Conservation (phyloP, 1,140 invertebrate genomes). For the Bombyx mori region ASM3026992v2 NC_085116.1:10826001-10826500, state of each 20-base stretch:
- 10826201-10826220: constrained; percentile 51
- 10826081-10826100: constrained; percentile 43
- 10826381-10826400: constrained; percentile 70
- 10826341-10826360: constrained; percentile 33
- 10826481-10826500: constrained; percentile 72
- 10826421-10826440: constrained; percentile 70
- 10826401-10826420: constrained; percentile 62
- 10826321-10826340: constrained; percentile 44
- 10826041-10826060: constrained; percentile 16
- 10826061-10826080: constrained; percentile 34
- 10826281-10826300: constrained; percentile 59
- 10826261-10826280: constrained; percentile 42
- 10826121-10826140: constrained; percentile 47
- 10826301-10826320: constrained; percentile 48
- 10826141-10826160: constrained; percentile 45
- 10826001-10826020: constrained; percentile 19
- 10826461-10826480: constrained; percentile 73
- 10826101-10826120: constrained; percentile 34
- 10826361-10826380: constrained; percentile 53
- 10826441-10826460: constrained; percentile 70
- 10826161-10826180: constrained; percentile 53
- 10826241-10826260: constrained; percentile 54
- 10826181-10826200: constrained; percentile 63
- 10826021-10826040: constrained; percentile 14
- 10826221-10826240: constrained; percentile 59